Conservation (phyloP, 2,888 invertebrate genomes). For the Invenusta paracnida region DNA sequence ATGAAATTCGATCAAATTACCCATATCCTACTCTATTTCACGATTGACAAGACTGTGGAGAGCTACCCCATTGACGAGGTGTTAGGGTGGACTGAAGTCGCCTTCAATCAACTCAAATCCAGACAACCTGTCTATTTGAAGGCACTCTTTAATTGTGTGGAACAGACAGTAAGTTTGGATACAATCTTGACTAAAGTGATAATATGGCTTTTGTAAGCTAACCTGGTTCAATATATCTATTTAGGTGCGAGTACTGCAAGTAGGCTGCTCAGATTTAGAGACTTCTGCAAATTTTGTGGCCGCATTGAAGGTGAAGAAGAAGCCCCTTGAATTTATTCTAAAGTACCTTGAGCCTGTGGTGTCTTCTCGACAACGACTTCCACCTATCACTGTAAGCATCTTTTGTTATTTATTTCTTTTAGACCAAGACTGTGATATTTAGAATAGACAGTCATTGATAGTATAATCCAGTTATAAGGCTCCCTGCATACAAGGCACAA, state of each 20-base stretch:
- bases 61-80: background rate
- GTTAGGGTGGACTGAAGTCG: background rate
- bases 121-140: background rate
- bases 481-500: no score
- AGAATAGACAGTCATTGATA: no score
- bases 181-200: no score
- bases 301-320: background rate
- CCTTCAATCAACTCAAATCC: background rate
- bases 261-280: background rate
- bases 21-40: background rate
- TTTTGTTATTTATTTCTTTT: no score
- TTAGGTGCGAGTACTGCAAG: constrained; percentile 2
- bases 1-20: background rate
- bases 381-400: no score
- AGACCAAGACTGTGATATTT: no score
- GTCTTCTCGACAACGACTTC: background rate
- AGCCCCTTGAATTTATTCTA: background rate
- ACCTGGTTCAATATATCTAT: no score
- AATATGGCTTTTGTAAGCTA: background rate
- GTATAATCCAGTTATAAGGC: no score
- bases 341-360: background rate
- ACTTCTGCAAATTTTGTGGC: background rate
- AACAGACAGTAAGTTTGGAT: background rate
- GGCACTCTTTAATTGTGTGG: background rate
- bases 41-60: background rate